Evolutionary conservation across 2,113 vertebrate genomes (phyloP), one percentile per base, ranked within the genome.

Genomic region (Crotalus horridus): DNA sequence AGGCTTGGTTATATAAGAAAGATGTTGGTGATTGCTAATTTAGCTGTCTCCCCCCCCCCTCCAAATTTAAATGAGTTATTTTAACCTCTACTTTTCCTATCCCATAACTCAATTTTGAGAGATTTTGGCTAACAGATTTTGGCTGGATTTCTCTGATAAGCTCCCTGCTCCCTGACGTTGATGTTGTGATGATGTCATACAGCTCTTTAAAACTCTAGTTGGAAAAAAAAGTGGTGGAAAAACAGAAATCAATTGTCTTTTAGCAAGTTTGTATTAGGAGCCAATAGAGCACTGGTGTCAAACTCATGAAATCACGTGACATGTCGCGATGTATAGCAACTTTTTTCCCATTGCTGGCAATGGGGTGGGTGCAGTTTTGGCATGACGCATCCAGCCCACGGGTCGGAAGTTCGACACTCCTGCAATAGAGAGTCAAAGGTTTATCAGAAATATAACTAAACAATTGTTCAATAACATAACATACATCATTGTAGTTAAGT

Each of bases 141-240:
- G 85, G 13, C 51, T 85, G 55, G n/a, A 86, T 61, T 53, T n/a
- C 15, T 61, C 29, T 93, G 59, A 74, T 74, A 74, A 29, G 5
- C 51, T 81, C 46, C 21, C 55, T 88, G 87, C 24, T 92, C 55
- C 17, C 13, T 55, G 33, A 55, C 43, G 54, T 53, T 93, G 89
- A 90, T 48, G 54, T 58, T 61, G 20, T 86, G 55, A 90, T 86
- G 8, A 93, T 93, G 81, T 93, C 46, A 93, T 86, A 90, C 29
- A 86, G n/a, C 9, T 90, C 74, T 90, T 90, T 89, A 93, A 86
- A 85, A 23, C 55, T 86, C 54, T 46, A 53, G 53, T 89, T 89
- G 9, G 3, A 17, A 7, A 39, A 39, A 43, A 3, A 29, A 6
- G 26, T 12, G 48, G 53, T 17, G 26, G 24, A 39, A 39, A 81